Base-by-base conservation (phyloP, 2,888 invertebrate genomes). In the Eupithecia insigniata region DNA sequence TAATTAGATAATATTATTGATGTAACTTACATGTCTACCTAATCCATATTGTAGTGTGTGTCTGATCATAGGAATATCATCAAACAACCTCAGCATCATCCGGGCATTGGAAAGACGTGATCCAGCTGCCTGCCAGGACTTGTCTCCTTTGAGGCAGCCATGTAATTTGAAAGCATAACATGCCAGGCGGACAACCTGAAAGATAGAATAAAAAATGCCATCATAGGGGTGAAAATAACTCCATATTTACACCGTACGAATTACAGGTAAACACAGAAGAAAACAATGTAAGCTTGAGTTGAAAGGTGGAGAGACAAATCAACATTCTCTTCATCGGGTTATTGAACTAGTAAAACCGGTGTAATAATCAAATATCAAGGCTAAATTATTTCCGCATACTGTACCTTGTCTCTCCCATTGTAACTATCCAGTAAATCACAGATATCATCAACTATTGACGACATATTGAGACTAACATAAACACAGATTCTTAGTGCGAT, bases 381-480 rank as follows among this genome's bases (percentile, higher is more conserved):
- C 77, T 80, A 66, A 67, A 77, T 73, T 60, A 69, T 82, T 90
- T 92, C 90, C 90, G 90, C 88, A 88, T 90, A 84, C 79, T 83
- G 89, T 92, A 96, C 96, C 95, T 98, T 98, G 93, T 98, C 98
- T 86, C 98, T 95, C n/a, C 98, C 98, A 85, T 96, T 96, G 86
- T 98, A 97, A 66, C 96, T 96, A 78, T 97, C 96, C 80, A 98
- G 93, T 84, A 97, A 95, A 83, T 96, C 95, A 88, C 96, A 96
- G 85, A 96, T 95, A 93, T 95, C 95, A 85, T 94, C 94, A 68
- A 89, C 79, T 73, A 91, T 69, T 30, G 91, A 87, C 81, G 91
- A 88, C 93, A 93, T 94, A 77, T 79, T 84, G 71, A 62, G 36
- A 68, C 51, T 46, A 76, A 58, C 61, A 71, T 67, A 66, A 36